phyloP scores from a whole-genome alignment of 2,113 vertebrate species.

The Semicossyphus pulcher region DNA sequence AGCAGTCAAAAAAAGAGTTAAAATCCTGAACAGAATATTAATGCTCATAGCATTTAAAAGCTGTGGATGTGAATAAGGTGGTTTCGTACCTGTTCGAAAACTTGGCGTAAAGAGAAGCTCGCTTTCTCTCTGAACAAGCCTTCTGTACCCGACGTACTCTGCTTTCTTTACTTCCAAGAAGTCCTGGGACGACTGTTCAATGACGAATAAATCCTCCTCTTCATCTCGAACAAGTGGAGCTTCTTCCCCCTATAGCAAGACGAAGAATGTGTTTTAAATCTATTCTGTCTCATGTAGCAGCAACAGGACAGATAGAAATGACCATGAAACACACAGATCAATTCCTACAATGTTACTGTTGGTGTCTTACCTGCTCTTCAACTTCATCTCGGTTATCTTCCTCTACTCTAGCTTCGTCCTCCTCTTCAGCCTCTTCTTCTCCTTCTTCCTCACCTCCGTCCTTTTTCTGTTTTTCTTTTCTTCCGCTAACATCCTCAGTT shows the following conservation, averaged over 20 bases:
- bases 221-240: slow-evolving; percentile 76
- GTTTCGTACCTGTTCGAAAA: slow-evolving; percentile 82
- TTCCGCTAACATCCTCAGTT: slow-evolving; percentile 50
- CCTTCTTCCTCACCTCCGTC: slow-evolving; percentile 33
- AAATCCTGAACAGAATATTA: background rate
- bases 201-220: slow-evolving; percentile 83
- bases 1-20: background rate
- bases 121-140: slow-evolving; percentile 81
- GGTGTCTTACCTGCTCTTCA: slow-evolving; percentile 55
- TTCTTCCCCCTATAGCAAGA: slow-evolving; percentile 85
- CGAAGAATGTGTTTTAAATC: background rate
- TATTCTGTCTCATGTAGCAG: background rate
- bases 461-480: slow-evolving; percentile 43
- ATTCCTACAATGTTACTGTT: background rate
- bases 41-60: background rate
- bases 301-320: background rate
- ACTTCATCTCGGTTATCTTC: slow-evolving; percentile 64
- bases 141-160: slow-evolving; percentile 83
- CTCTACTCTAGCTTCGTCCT: slow-evolving; percentile 69
- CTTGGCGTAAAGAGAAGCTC: slow-evolving; percentile 90
- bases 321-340: background rate
- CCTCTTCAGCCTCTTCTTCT: slow-evolving; percentile 68
- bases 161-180: slow-evolving; percentile 85
- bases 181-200: slow-evolving; percentile 82
- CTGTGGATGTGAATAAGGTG: background rate